These are phyloP conservation scores for Leptothorax acervorum DNA, from an alignment of 2,888 invertebrate species.

Conservation along the genomic window DNA sequence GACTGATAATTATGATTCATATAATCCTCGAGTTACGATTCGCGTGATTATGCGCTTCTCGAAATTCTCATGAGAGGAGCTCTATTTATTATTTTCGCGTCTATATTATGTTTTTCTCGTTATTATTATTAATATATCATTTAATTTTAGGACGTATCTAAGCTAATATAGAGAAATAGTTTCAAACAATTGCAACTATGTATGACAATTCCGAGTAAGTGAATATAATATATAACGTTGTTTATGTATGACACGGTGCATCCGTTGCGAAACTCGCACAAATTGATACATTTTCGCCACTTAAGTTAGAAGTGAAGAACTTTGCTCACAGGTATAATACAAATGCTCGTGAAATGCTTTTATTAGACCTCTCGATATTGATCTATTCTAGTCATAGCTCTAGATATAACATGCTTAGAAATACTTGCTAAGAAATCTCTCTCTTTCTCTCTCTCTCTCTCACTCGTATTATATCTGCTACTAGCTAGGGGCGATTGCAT, in stretches of 20 bases:
- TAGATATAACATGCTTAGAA: neutral
- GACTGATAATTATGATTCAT: constrained; percentile 7
- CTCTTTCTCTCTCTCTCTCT: neutral
- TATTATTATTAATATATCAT: neutral
- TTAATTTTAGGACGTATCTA: neutral
- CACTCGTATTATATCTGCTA: constrained; percentile 14
- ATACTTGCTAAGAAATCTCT: constrained; percentile 16
- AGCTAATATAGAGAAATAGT: neutral
- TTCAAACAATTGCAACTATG: neutral
- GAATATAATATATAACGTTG: neutral
- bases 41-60: neutral
- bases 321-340: neutral
- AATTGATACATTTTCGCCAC: constrained; percentile 3
- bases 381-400: neutral
- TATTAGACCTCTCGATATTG: neutral
- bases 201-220: neutral
- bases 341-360: neutral
- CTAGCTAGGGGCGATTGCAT: constrained; percentile 29
- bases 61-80: neutral
- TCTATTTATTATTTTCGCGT: constrained; percentile 1
- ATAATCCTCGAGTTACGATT: neutral
- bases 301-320: neutral
- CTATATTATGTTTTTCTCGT: neutral
- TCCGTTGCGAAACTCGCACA: neutral
- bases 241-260: neutral